These are phyloP conservation scores for Chaetodon trifasciatus DNA, from an alignment of 2,797 vertebrate genomes.

Conservation along the genomic window DNA sequence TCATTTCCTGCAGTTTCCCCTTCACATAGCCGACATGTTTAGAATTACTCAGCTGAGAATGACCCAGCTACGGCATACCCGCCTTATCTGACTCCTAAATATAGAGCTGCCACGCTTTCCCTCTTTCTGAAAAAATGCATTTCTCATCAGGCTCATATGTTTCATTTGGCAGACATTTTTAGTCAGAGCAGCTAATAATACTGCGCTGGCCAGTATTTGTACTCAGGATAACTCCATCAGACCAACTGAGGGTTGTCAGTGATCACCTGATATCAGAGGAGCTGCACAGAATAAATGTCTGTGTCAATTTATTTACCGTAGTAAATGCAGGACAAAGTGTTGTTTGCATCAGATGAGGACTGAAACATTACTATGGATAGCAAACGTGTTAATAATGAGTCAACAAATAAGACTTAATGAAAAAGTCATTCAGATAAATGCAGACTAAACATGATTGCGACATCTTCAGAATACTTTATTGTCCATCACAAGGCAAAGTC, in stretches of 20 bases:
- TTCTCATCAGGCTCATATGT: constrained; percentile 14
- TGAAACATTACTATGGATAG: no score
- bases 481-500: no score
- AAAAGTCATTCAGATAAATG: no score
- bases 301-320: not conserved
- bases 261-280: not conserved
- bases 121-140: constrained; percentile 32
- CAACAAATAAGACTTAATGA: no score
- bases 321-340: no score
- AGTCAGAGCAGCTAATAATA: not conserved
- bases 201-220: not conserved
- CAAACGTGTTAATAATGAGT: no score
- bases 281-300: not conserved
- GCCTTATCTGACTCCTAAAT: constrained; percentile 73
- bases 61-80: constrained; percentile 41
- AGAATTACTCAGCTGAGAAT: constrained; percentile 44
- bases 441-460: no score
- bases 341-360: no score
- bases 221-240: not conserved
- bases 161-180: not conserved
- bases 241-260: not conserved
- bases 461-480: no score
- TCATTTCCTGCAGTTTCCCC: constrained; percentile 64
- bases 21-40: constrained; percentile 66
- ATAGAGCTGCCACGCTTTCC: constrained; percentile 53